phyloP scores from a whole-genome alignment of 2,888 invertebrate genomes.

The Hedychridium roseum region DNA sequence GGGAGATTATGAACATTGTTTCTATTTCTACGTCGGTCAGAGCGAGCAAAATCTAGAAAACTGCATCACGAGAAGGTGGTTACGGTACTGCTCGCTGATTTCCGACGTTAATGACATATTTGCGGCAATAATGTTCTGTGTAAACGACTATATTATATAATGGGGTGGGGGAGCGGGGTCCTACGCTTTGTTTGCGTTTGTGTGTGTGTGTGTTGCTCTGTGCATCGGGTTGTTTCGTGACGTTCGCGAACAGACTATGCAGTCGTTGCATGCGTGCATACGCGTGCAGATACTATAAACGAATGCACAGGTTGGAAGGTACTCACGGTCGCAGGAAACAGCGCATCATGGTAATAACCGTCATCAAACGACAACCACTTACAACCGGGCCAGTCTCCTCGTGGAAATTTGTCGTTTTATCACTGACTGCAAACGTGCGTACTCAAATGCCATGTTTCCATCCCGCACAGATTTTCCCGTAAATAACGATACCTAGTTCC shows the following conservation, averaged over 20 bases:
- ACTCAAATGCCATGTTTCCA: no score
- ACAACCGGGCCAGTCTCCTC: constrained; percentile 49
- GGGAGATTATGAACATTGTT: no score
- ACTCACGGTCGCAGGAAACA: constrained; percentile 62
- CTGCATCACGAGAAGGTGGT: constrained; percentile 45
- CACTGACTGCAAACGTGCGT: constrained; percentile 7
- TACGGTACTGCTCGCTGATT: constrained; percentile 47
- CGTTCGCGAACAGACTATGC: constrained; percentile 12
- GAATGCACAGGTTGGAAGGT: constrained; percentile 36
- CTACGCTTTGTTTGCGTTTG: constrained; percentile 17
- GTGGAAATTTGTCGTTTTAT: constrained; percentile 44
- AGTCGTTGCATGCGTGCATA: constrained; percentile 12
- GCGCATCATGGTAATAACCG: constrained; percentile 62
- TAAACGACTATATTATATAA: constrained; percentile 56
- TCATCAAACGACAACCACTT: constrained; percentile 62
- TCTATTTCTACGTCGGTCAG: constrained; percentile 21
- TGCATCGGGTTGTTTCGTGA: constrained; percentile 31
- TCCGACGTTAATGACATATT: constrained; percentile 55
- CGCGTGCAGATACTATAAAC: constrained; percentile 3
- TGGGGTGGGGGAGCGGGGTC: constrained; percentile 18
- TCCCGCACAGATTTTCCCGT: no score
- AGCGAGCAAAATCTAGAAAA: constrained; percentile 43
- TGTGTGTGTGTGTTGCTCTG: constrained; percentile 14
- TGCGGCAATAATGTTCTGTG: constrained; percentile 55
- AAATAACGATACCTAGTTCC: no score